Evolutionary conservation across 2,113 vertebrate species (phyloP).

Genomic region (Amia ocellicauda): DNA sequence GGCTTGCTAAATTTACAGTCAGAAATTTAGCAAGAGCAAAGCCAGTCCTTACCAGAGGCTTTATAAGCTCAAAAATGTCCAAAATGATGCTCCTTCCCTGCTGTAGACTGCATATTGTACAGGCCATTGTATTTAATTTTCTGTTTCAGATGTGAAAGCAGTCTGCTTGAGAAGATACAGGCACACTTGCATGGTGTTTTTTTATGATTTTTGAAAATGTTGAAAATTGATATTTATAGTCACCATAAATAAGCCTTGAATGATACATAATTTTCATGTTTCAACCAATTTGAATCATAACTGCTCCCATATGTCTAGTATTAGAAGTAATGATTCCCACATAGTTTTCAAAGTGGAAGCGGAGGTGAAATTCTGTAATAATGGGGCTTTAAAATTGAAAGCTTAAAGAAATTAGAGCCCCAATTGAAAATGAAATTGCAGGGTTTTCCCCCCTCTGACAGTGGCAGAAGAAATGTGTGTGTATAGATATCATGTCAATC

Average conservation of each 20-base stretch:
- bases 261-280: slow-evolving; percentile 36
- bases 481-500: slow-evolving; percentile 16
- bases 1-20: too few species aligned
- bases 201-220: slow-evolving; percentile 4
- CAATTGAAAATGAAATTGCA: slow-evolving; percentile 20
- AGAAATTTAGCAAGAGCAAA: too few species aligned
- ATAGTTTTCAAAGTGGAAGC: slow-evolving; percentile 31
- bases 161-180: not conserved
- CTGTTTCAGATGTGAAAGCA: not conserved
- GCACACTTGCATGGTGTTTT: slow-evolving; percentile 3
- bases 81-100: too few species aligned
- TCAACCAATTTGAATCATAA: slow-evolving; percentile 31
- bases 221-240: slow-evolving; percentile 34
- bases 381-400: slow-evolving; percentile 34
- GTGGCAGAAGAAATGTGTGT: slow-evolving; percentile 20
- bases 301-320: slow-evolving; percentile 40
- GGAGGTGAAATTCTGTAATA: slow-evolving; percentile 28
- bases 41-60: too few species aligned
- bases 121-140: not conserved
- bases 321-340: slow-evolving; percentile 44
- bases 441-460: slow-evolving; percentile 5
- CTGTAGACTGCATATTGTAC: too few species aligned
- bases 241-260: slow-evolving; percentile 22
- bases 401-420: slow-evolving; percentile 40
- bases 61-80: too few species aligned